Percentiles rank a stretch among this genome's conserved stretches.
These are phyloP conservation scores for Galaxias olidus DNA, from an alignment of 2,797 vertebrate genomes.

Conservation along the genomic window DNA sequence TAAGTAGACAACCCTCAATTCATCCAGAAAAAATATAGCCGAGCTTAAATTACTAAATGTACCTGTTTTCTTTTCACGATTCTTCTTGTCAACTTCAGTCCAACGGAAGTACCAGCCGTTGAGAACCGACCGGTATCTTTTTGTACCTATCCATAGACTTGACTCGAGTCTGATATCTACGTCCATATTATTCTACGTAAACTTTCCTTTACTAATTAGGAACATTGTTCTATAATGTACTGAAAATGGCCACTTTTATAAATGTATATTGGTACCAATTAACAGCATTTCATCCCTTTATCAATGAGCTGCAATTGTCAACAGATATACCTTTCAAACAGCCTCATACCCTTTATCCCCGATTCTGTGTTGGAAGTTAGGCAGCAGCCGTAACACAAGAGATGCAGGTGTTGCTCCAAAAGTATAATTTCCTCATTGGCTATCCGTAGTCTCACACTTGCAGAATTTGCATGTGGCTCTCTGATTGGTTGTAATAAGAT, in stretches of 20 bases:
- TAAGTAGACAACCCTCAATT: background rate
- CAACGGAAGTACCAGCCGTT: conserved; percentile 78
- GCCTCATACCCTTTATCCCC: background rate
- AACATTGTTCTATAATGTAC: background rate
- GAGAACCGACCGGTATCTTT: conserved; percentile 68
- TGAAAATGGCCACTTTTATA: background rate
- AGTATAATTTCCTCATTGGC: conserved; percentile 13
- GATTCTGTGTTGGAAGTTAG: no score
- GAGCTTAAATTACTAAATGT: conserved; percentile 22
- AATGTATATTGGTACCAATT: no score
- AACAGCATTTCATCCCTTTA: no score
- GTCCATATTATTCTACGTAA: conserved; percentile 60
- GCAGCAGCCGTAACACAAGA: background rate
- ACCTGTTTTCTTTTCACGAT: conserved; percentile 71
- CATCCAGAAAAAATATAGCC: no score
- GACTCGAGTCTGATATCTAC: conserved; percentile 69
- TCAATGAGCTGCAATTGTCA: no score
- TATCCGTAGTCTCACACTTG: conserved; percentile 52
- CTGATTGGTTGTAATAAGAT: conserved; percentile 49
- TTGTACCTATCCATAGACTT: conserved; percentile 73
- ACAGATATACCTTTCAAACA: background rate
- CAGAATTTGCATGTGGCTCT: conserved; percentile 41
- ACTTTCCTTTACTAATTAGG: background rate
- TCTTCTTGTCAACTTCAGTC: conserved; percentile 76
- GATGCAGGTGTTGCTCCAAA: conserved; percentile 23